phyloP scores from a whole-genome alignment of 2,797 vertebrate species.

The Triplophysa yarkandensis region DNA sequence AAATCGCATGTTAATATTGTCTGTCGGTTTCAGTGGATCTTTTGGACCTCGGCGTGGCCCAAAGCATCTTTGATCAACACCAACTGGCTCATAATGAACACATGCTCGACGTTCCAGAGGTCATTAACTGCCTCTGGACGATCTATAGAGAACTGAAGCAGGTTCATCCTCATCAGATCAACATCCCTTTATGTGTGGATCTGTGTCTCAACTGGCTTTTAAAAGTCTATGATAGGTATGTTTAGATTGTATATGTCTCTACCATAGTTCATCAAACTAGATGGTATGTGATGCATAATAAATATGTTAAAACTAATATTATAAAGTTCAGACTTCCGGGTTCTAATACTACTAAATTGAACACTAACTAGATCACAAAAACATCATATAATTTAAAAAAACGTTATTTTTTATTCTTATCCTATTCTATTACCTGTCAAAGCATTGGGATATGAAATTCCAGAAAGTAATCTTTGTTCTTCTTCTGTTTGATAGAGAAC shows the following conservation, averaged over 20 bases:
- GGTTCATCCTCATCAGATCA: slow-evolving; percentile 77
- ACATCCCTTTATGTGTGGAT: slow-evolving; percentile 81
- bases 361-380: too few relatives aligned
- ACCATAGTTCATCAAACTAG: background rate
- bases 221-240: slow-evolving; percentile 86
- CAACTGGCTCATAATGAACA: slow-evolving; percentile 80
- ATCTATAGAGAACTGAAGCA: slow-evolving; percentile 79
- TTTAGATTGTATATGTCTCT: slow-evolving; percentile 32
- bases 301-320: background rate
- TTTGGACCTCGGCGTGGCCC: slow-evolving; percentile 78
- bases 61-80: slow-evolving; percentile 81
- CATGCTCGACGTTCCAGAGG: slow-evolving; percentile 77
- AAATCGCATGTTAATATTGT: slow-evolving; percentile 42
- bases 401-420: too few relatives aligned
- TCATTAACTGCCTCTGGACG: slow-evolving; percentile 79
- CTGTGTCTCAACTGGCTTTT: slow-evolving; percentile 88
- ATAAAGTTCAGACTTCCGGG: background rate
- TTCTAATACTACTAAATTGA: too few relatives aligned
- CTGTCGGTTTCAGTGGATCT: slow-evolving; percentile 77
- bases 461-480: background rate
- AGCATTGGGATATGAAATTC: background rate
- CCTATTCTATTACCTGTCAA: too few relatives aligned
- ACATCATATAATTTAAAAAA: too few relatives aligned
- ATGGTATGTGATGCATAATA: background rate
- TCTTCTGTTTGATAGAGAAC: slow-evolving; percentile 66